Conservation (phyloP, 2,888 invertebrate species). For the Eupithecia exiguata region DNA sequence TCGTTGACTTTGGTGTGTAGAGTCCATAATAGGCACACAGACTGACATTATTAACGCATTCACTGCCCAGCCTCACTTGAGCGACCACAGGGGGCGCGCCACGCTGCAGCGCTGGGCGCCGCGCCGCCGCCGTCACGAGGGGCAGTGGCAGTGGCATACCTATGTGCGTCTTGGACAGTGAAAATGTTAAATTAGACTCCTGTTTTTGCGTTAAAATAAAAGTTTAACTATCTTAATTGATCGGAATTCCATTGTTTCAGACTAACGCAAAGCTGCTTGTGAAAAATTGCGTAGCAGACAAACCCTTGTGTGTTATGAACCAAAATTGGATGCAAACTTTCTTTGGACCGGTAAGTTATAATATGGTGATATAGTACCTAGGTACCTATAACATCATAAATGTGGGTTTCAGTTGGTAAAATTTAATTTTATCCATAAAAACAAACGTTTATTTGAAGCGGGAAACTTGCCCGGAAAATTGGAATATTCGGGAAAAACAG, state of each 20-base stretch:
- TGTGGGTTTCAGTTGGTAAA: not conserved
- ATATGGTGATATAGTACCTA: not conserved
- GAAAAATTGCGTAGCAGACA: slow-evolving; percentile 76
- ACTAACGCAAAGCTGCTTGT: slow-evolving; percentile 66
- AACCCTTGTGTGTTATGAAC: slow-evolving; percentile 74
- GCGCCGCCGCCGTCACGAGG: no score
- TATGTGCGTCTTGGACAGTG: no score
- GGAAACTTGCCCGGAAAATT: not conserved
- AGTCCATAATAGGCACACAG: not conserved
- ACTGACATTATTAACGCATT: not conserved
- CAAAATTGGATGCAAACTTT: slow-evolving; percentile 79
- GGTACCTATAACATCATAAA: not conserved
- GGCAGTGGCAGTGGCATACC: no score
- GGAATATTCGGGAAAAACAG: not conserved
- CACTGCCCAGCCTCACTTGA: no score
- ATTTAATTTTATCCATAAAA: not conserved
- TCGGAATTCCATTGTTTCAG: slow-evolving; percentile 55
- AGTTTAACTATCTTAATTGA: not conserved
- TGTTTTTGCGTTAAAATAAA: not conserved
- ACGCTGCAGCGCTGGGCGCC: no score
- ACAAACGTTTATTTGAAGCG: not conserved
- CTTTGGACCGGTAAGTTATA: slow-evolving; percentile 70
- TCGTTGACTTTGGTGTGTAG: not conserved
- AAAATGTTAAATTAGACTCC: not conserved
- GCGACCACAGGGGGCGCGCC: no score